Conservation (phyloP, 2,113 vertebrate species). For the Etheostoma spectabile region DNA sequence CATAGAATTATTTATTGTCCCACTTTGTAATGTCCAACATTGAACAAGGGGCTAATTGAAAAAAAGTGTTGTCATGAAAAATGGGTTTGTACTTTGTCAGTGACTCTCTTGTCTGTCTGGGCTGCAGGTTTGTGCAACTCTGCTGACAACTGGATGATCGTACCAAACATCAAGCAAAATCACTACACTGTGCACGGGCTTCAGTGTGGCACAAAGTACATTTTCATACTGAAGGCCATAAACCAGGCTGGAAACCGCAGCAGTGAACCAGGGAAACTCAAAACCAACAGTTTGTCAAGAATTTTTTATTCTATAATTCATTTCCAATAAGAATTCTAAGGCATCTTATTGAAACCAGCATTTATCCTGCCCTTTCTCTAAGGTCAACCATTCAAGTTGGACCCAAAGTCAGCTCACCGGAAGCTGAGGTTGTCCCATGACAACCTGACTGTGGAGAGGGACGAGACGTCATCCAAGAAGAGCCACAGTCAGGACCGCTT, state of each 20-base stretch:
- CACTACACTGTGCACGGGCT: conserved; percentile 98
- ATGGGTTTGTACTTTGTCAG: conserved; percentile 21
- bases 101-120: conserved; percentile 42
- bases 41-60: neutral
- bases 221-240: conserved; percentile 98
- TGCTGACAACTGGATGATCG: conserved; percentile 99
- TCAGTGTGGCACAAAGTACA: conserved; percentile 97
- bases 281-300: conserved; percentile 94
- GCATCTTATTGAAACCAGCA: neutral
- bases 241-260: conserved; percentile 97
- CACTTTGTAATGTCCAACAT: conserved; percentile 14
- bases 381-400: conserved; percentile 99
- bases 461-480: conserved; percentile 96
- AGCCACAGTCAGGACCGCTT: conserved; percentile 96
- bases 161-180: conserved; percentile 99
- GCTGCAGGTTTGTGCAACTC: conserved; percentile 96
- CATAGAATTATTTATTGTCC: conserved; percentile 14
- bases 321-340: neutral
- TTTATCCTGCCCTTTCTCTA: neutral
- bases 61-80: neutral
- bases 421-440: conserved; percentile 97
- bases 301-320: neutral
- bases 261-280: conserved; percentile 95
- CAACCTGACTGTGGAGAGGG: conserved; percentile 96
- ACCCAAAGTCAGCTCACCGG: conserved; percentile 95